A percentile compares a stretch with the other conserved stretches of the same genome.
Conservation (phyloP, 2,888 invertebrate genomes). For the Tortrix viridana region DNA sequence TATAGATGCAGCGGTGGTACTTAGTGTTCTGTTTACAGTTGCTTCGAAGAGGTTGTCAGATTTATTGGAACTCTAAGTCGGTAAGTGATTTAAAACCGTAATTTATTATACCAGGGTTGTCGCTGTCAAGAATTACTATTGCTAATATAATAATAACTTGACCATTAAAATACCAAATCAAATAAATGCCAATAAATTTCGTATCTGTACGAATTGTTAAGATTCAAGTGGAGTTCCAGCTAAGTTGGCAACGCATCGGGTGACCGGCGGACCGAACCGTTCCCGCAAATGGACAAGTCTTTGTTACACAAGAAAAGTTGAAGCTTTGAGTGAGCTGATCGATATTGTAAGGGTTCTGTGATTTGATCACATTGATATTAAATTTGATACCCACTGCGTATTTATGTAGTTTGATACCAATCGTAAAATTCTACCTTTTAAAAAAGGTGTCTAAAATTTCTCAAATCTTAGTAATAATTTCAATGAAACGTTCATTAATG, state of each 20-base stretch:
- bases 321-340: conserved; percentile 7
- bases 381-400: not conserved
- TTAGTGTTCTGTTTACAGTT: not conserved
- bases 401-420: no score
- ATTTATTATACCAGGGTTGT: no score
- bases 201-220: not conserved
- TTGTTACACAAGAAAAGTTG: conserved; percentile 26
- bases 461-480: no score
- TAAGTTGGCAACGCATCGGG: conserved; percentile 23
- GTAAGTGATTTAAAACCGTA: not conserved
- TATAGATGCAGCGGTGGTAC: not conserved
- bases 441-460: no score
- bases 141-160: no score
- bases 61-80: not conserved
- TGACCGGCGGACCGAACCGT: conserved; percentile 17
- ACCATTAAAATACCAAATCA: no score
- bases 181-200: not conserved
- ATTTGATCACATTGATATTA: not conserved
- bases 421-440: no score
- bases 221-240: conserved; percentile 23
- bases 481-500: no score
- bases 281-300: conserved; percentile 23
- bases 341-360: conserved; percentile 5
- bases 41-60: not conserved
- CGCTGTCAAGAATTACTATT: no score